Evolutionary conservation across 2,113 vertebrate genomes (phyloP).

Genomic region (Arothron firmamentum): DNA sequence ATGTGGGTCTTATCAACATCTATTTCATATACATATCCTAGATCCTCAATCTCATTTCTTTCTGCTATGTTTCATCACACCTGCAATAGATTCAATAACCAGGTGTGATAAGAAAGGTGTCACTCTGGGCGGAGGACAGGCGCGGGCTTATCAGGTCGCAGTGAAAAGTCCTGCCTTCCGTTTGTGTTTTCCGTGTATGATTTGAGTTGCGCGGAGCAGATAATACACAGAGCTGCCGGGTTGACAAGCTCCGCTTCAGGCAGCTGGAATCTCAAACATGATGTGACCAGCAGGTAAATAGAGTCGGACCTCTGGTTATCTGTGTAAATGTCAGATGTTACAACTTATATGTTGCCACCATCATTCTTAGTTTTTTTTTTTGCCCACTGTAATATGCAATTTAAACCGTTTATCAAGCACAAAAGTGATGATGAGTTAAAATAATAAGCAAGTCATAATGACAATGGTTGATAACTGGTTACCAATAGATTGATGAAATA

Average conservation of each 20-base stretch:
- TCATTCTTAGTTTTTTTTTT: too few relatives aligned
- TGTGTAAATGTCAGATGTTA: too few relatives aligned
- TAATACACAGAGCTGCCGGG: not conserved
- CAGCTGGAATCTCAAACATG: not conserved
- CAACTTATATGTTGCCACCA: too few relatives aligned
- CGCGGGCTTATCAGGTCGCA: not conserved
- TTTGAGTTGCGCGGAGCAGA: not conserved
- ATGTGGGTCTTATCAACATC: constrained; percentile 13
- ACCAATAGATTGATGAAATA: too few relatives aligned
- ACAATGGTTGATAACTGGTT: too few relatives aligned
- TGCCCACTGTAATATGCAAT: too few relatives aligned
- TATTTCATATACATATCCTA: constrained; percentile 20
- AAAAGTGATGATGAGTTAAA: too few relatives aligned
- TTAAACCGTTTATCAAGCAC: too few relatives aligned
- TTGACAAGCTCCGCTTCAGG: not conserved
- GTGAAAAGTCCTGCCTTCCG: not conserved
- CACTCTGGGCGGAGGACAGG: not conserved
- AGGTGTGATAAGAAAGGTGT: constrained; percentile 1
- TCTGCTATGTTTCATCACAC: constrained; percentile 1
- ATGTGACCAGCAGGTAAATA: too few relatives aligned
- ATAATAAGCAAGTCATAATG: too few relatives aligned
- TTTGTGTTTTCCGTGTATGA: not conserved
- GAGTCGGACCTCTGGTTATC: too few relatives aligned
- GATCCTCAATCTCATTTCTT: constrained; percentile 6
- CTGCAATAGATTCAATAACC: not conserved